Conservation (phyloP, 2,888 invertebrate genomes). For the Ischnus inquisitorius region DNA sequence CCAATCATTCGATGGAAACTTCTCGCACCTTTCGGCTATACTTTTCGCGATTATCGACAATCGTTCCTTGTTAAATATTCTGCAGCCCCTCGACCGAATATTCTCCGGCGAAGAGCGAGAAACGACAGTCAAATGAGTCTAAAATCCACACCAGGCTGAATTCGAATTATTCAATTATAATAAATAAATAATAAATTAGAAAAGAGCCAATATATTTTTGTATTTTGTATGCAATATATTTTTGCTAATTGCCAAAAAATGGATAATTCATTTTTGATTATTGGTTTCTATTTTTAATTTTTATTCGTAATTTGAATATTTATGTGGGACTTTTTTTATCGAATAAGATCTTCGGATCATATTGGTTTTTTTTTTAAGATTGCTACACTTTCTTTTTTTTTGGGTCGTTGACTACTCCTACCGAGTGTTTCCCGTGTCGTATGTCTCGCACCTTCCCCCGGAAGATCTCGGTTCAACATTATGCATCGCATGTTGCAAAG, state of each 20-base stretch:
- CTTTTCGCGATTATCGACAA: constrained; percentile 49
- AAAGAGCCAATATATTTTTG: too few species aligned
- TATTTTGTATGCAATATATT: too few species aligned
- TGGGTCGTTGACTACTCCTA: constrained; percentile 7
- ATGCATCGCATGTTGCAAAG: constrained; percentile 25
- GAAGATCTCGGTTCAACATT: constrained; percentile 7
- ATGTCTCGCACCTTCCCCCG: constrained; percentile 26
- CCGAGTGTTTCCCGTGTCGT: not conserved
- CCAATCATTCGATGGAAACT: constrained; percentile 37
- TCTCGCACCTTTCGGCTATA: constrained; percentile 43
- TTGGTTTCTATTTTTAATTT: not conserved
- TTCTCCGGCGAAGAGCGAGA: constrained; percentile 1
- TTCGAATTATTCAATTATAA: too few species aligned
- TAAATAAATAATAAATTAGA: too few species aligned
- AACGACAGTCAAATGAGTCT: not conserved
- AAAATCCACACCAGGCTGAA: not conserved
- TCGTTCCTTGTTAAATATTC: constrained; percentile 33
- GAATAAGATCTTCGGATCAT: too few species aligned
- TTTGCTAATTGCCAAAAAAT: too few species aligned
- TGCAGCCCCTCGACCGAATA: constrained; percentile 27
- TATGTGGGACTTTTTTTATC: too few species aligned
- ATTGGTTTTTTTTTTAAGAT: too few species aligned
- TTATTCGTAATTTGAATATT: not conserved
- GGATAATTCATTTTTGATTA: too few species aligned
- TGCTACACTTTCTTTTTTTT: not conserved